Evolutionary conservation across 2,888 invertebrate genomes (phyloP).

Genomic region (Pammene fasciana): DNA sequence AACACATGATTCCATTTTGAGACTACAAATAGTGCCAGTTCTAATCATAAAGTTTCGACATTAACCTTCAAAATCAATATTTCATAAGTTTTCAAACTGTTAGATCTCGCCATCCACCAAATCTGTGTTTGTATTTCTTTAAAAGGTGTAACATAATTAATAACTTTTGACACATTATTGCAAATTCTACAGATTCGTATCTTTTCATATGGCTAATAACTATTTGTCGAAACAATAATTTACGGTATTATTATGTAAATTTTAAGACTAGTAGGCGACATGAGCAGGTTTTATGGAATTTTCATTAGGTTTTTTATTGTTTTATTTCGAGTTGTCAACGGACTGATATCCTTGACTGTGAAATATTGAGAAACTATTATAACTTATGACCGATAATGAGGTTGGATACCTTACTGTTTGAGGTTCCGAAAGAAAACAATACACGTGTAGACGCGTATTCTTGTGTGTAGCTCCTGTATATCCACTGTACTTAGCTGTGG

Average conservation of each 20-base stretch:
- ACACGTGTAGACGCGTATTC: neutral
- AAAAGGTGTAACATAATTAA: conserved; percentile 62
- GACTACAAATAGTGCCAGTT: conserved; percentile 11
- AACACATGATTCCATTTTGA: neutral
- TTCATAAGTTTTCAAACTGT: conserved; percentile 9
- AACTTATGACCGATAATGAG: conserved; percentile 23
- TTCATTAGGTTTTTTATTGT: conserved; percentile 73
- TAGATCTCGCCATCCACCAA: conserved; percentile 23
- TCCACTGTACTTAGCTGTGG: no score
- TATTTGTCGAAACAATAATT: conserved; percentile 79
- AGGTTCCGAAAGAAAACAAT: neutral
- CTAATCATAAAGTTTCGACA: conserved; percentile 4
- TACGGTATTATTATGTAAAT: conserved; percentile 73
- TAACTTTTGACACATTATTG: conserved; percentile 66
- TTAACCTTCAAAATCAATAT: conserved; percentile 1
- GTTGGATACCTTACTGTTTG: conserved; percentile 3
- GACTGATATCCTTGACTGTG: conserved; percentile 47
- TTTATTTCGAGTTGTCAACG: conserved; percentile 62
- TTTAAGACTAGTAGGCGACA: conserved; percentile 67
- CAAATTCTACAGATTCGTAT: conserved; percentile 64
- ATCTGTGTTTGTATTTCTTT: conserved; percentile 45
- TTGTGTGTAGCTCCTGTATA: neutral
- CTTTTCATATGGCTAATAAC: conserved; percentile 66
- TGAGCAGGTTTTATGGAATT: conserved; percentile 75
- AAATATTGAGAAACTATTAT: conserved; percentile 34